phyloP scores from a whole-genome alignment of 2,797 vertebrate species.

The Anas capensis region DNA sequence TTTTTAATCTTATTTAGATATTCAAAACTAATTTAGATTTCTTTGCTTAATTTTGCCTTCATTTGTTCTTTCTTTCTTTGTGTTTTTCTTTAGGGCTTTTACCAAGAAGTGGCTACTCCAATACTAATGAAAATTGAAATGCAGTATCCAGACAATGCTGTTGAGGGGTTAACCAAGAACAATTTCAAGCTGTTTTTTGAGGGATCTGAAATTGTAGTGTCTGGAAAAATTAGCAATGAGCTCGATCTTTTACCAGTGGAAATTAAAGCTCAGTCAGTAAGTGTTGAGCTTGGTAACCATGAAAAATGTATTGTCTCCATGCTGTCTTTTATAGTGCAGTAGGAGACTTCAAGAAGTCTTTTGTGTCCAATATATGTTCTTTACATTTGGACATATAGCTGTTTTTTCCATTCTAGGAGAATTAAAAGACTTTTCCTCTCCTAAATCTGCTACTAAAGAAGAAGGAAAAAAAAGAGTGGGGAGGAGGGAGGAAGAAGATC shows the following conservation, averaged over 20 bases:
- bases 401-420: background rate
- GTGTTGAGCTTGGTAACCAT: constrained; percentile 35
- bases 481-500: background rate
- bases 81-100: constrained; percentile 86
- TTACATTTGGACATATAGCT: background rate
- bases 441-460: background rate
- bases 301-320: background rate
- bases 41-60: background rate
- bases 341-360: background rate
- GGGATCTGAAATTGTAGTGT: constrained; percentile 91
- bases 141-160: constrained; percentile 80
- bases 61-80: background rate
- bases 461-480: background rate
- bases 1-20: too few species aligned
- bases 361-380: background rate
- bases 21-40: background rate
- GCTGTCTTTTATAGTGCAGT: background rate
- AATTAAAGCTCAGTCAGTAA: constrained; percentile 86
- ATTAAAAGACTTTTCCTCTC: background rate
- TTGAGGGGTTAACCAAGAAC: constrained; percentile 83
- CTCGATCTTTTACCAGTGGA: constrained; percentile 81
- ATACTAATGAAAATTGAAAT: constrained; percentile 84
- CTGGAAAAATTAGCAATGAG: constrained; percentile 83
- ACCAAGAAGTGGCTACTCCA: constrained; percentile 88
- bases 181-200: constrained; percentile 86